Base-by-base conservation (phyloP, 2,797 vertebrate species). In the Acrocephalus scirpaceus region DNA sequence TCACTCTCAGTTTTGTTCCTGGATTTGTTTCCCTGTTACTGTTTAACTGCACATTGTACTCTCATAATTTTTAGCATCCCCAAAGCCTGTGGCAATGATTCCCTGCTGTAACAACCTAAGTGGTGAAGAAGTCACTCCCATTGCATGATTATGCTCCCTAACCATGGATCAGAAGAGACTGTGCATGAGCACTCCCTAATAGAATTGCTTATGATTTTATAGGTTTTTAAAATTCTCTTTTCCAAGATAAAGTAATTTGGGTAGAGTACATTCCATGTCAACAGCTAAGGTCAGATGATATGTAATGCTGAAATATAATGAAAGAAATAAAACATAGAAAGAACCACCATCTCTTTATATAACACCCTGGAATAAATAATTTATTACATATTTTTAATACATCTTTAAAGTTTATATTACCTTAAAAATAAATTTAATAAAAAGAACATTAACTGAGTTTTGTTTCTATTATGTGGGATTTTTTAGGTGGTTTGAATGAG, bases 401-500 rank as follows among this genome's bases (percentile, higher is more conserved):
- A 66, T 78, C 34, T 29, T 45, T 93, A 15, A 84, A 57, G 50
- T 56, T 67, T 71, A 10, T 79, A 60, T 86, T 94, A 61, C 42
- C 38, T 32, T 78, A 93, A 94, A 96, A 90, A 90, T 70, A 88
- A 82, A 64, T 83, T 32, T 60, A 76, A 88, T 51, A 10, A 83
- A 51, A 25, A 70, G 9, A 67, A 34, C 60, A 67, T 58, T 89
- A 96, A 91, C 44, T 36, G 54, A 96, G 47, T 32, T 87, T 71
- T 73, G 4, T 86, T 30, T 7, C 45, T 93, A 5, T 77, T 75
- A 58, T 86, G 30, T 91, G 60, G 11, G 34, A 9, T 27, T 75
- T 90, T 85, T 92, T 85, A 98, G 98, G 98, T 97, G 98, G 98
- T 78, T 97, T 98, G 96, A 97, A 95, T 72, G 95, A 97, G 71